Evolutionary conservation across 2,888 invertebrate species (phyloP), one percentile per base, ranked within the genome.

Genomic region (Synanthedon tipuliformis): DNA sequence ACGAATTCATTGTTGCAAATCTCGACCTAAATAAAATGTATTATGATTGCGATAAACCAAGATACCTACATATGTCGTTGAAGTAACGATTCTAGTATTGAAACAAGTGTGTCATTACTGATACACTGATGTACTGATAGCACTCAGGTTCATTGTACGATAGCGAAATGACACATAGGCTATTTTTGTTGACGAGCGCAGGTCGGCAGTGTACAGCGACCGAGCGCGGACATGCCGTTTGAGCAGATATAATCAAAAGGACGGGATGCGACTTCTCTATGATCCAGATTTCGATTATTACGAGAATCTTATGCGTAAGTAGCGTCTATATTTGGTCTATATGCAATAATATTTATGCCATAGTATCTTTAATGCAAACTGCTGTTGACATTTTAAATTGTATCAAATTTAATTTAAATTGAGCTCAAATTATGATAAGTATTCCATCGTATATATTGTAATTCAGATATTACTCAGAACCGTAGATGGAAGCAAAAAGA

Each of bases 251-350:
- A 95, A 95, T 81, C 94, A 95, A 81, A 91, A 93, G 67, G 94
- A 95, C 72, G 95, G 95, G 49, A 94, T 95, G 90, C 89, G 95
- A 57, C 92, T 96, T 53, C 93, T 95, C 60, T 95, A 95, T 73
- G 96, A 96, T 75, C 94, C 95, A 2, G 95, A 95, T 78, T 96
- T 95, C 76, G 96, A 96, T 83, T 96, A 96, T 80, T 96, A 96
- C 71, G 96, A 96, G 82, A 95, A 95, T 83, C 89, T 96, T 52
- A 95, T 95, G 95, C 93, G 96, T 95, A 88, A 92, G 95, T 91
- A 69, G 58, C 53, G 4, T 41, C 27, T 34, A n/a, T n/a, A n/a
- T n/a, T n/a, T n/a, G n/a, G n/a, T n/a, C n/a, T n/a, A n/a, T n/a
- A n/a, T n/a, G 10, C 8, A 10, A 34, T 34, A 34, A 34, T 10